A percentile compares a stretch with the other conserved stretches of the same genome.
Conservation (phyloP, 2,113 vertebrate genomes). For the Apus apus region DNA sequence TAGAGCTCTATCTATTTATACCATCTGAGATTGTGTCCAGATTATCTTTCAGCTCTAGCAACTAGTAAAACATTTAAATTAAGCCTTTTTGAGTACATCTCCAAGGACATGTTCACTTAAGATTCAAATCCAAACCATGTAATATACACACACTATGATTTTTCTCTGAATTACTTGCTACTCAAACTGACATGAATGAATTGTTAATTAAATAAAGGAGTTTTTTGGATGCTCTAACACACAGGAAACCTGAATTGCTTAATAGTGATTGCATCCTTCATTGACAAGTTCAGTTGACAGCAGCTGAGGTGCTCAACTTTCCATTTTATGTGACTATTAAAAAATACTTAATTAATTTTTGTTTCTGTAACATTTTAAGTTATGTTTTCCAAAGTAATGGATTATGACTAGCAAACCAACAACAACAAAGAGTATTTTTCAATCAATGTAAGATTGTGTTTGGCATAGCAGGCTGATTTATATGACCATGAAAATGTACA, state of each 20-base stretch:
- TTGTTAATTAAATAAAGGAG: neutral
- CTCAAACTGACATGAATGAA: neutral
- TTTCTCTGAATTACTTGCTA: neutral
- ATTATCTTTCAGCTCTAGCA: neutral
- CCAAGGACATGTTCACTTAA: neutral
- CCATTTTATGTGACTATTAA: neutral
- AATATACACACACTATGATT: neutral
- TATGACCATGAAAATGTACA: neutral
- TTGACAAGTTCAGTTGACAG: neutral
- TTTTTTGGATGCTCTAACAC: neutral
- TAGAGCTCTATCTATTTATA: neutral
- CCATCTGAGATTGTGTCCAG: neutral
- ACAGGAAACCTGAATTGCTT: neutral
- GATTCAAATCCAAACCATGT: neutral
- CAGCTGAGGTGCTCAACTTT: neutral
- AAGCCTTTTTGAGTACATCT: neutral
- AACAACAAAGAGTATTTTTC: neutral
- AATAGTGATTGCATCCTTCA: neutral
- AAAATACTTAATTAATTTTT: neutral
- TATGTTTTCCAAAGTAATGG: neutral
- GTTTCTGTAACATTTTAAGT: neutral
- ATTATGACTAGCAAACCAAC: neutral
- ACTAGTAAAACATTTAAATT: neutral
- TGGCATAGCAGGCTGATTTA: no score
- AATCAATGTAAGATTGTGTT: neutral